These are phyloP conservation scores for Pristionchus fissidentatus DNA, from an alignment of 2,888 invertebrate species.

Conservation along the genomic window DNA sequence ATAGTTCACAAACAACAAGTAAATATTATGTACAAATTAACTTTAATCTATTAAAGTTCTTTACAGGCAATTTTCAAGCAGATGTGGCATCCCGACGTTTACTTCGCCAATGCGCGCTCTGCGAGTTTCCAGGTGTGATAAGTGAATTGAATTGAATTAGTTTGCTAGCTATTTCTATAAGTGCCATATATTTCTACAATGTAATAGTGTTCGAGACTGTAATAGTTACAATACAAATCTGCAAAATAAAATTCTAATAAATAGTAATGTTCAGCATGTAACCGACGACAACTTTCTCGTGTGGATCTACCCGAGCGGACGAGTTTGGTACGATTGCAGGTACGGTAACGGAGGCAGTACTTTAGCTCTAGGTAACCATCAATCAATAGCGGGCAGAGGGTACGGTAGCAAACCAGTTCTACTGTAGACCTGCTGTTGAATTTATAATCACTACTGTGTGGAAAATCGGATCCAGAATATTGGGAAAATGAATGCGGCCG, in stretches of 20 bases:
- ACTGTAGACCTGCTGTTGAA: neutral
- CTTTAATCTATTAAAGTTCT: neutral
- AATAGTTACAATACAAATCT: neutral
- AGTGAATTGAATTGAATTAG: neutral
- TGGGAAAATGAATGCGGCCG: too few relatives aligned
- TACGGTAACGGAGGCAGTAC: neutral
- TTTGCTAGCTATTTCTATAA: neutral
- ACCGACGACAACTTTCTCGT: slow-evolving; percentile 74
- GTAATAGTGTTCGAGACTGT: too few relatives aligned
- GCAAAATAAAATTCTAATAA: neutral
- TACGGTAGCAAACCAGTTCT: neutral
- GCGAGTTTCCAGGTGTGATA: slow-evolving; percentile 60
- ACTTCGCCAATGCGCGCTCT: slow-evolving; percentile 73
- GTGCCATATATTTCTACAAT: too few relatives aligned
- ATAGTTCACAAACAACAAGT: neutral
- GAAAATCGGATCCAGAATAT: too few relatives aligned
- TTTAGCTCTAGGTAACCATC: neutral
- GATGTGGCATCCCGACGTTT: slow-evolving; percentile 74
- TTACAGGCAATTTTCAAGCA: slow-evolving; percentile 60
- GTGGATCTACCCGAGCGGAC: slow-evolving; percentile 73
- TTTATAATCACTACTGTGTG: neutral
- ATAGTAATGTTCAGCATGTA: slow-evolving; percentile 62
- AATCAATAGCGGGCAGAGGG: neutral
- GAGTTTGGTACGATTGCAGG: slow-evolving; percentile 70
- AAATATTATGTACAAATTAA: too few relatives aligned